phyloP scores from a whole-genome alignment of 2,113 vertebrate species.

The Oncorhynchus mykiss region DNA sequence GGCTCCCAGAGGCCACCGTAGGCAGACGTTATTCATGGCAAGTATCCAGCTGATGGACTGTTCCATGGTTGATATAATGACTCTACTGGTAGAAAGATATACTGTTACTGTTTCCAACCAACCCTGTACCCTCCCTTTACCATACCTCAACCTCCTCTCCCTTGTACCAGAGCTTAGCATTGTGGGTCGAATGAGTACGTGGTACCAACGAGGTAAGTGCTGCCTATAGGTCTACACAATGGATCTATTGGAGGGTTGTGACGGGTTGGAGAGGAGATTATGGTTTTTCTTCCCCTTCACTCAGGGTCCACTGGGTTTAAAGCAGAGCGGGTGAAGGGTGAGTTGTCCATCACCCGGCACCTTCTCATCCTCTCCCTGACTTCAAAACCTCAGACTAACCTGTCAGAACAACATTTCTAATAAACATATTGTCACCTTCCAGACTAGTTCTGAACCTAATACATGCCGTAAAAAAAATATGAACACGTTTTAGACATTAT shows the following conservation, averaged over 20 bases:
- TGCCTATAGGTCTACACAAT: constrained; percentile 37
- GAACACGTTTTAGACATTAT: constrained; percentile 2
- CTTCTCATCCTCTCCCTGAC: constrained; percentile 12
- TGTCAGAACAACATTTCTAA: constrained; percentile 2
- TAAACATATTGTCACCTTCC: constrained; percentile 8
- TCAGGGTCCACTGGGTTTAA: background rate
- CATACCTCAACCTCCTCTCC: constrained; percentile 22
- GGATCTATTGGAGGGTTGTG: constrained; percentile 36
- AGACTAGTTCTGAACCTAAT: background rate
- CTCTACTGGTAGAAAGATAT: constrained; percentile 47
- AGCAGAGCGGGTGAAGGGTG: constrained; percentile 7
- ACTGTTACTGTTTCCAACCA: constrained; percentile 50
- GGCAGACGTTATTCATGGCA: constrained; percentile 38
- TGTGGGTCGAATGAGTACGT: constrained; percentile 11
- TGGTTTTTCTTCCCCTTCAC: constrained; percentile 28
- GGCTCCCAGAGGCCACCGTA: constrained; percentile 30
- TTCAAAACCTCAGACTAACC: background rate
- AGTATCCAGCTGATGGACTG: constrained; percentile 52
- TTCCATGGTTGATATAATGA: constrained; percentile 42
- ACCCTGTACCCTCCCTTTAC: constrained; percentile 14
- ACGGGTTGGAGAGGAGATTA: constrained; percentile 6
- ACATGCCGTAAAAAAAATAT: constrained; percentile 9
- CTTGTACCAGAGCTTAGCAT: constrained; percentile 27
- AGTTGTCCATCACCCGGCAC: constrained; percentile 18
- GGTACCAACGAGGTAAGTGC: constrained; percentile 50